These are phyloP conservation scores for Crossaster papposus DNA, from an alignment of 53 echinoderm and acorn worm species.

Conservation along the genomic window DNA sequence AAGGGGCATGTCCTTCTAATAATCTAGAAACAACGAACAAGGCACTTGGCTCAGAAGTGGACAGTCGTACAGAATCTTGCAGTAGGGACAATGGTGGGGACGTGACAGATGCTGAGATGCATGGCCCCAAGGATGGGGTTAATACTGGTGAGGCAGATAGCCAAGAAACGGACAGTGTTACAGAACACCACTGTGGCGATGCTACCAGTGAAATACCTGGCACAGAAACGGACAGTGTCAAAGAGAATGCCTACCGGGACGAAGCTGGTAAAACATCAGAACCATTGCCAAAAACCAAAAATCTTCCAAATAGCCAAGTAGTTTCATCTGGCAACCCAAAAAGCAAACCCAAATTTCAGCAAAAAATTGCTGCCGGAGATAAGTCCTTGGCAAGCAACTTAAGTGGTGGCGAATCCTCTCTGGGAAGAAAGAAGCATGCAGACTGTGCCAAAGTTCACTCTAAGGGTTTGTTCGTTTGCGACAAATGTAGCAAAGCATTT, in stretches of 20 bases:
- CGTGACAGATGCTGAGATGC: too few species aligned
- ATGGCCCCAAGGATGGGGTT: too few species aligned
- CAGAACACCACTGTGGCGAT: too few species aligned
- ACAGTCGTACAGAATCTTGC: too few species aligned
- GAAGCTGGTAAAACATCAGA: too few species aligned
- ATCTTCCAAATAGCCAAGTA: neutral
- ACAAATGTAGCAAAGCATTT: neutral
- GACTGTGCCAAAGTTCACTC: neutral
- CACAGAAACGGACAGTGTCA: neutral
- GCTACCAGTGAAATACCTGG: too few species aligned
- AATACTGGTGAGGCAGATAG: too few species aligned
- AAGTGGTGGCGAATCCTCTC: neutral
- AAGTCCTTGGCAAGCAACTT: neutral
- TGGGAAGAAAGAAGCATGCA: neutral
- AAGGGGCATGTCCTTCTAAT: neutral
- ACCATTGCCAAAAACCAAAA: neutral
- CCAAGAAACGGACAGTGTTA: too few species aligned
- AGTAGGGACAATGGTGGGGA: neutral
- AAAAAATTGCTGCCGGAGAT: neutral
- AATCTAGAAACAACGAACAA: neutral
- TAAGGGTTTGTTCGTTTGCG: neutral
- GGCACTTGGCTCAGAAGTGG: too few species aligned
- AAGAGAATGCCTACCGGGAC: too few species aligned
- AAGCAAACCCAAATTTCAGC: neutral
- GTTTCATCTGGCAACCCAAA: neutral